Conservation (phyloP, 2,888 invertebrate genomes). For the Stenolophus ochropezus region DNA sequence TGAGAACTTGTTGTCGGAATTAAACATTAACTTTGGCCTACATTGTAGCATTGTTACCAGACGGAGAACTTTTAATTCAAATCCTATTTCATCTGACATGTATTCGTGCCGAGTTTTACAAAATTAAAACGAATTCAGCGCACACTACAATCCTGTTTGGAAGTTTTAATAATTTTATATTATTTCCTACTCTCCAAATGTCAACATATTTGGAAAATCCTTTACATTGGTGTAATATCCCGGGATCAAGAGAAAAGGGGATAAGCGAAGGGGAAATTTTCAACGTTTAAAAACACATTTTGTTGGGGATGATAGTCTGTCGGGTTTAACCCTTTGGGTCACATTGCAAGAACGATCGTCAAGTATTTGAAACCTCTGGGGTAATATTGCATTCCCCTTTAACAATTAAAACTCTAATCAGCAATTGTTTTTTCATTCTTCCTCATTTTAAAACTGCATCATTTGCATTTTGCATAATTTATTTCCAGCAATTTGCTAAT, state of each 20-base stretch:
- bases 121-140: not conserved
- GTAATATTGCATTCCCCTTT: constrained; percentile 22
- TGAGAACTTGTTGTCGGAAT: constrained; percentile 24
- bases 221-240: not conserved
- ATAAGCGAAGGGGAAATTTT: constrained; percentile 13
- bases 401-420: not conserved
- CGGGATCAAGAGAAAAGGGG: not conserved
- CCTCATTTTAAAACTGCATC: not conserved
- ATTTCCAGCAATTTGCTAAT: not conserved
- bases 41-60: not conserved
- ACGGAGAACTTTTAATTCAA: constrained; percentile 26
- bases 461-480: not conserved
- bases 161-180: not conserved
- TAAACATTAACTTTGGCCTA: constrained; percentile 30
- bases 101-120: not conserved
- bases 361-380: constrained; percentile 18
- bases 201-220: not conserved
- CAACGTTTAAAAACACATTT: constrained; percentile 26
- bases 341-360: constrained; percentile 1
- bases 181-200: not conserved
- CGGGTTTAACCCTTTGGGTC: constrained; percentile 29
- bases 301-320: not conserved
- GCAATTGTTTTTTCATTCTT: not conserved
- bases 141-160: not conserved
- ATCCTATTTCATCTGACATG: not conserved